Evolutionary conservation across 2,797 vertebrate species (phyloP).

Genomic region (Helicolenus hilgendorfi): DNA sequence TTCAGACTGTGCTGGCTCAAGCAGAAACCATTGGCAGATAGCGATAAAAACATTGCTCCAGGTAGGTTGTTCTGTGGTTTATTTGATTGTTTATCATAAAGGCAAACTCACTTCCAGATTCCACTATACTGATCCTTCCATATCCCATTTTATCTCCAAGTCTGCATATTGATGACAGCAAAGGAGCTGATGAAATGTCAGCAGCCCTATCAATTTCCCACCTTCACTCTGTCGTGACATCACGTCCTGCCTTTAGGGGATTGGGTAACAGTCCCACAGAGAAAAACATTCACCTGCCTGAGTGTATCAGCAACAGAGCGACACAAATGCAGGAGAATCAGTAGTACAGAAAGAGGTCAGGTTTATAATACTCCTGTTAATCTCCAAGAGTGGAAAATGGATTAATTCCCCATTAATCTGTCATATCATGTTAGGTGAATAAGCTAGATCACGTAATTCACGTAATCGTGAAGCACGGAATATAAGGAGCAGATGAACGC

Average conservation of each 20-base stretch:
- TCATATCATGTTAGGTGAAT: too few relatives aligned
- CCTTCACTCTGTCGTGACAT: slow-evolving; percentile 40
- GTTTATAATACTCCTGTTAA: too few relatives aligned
- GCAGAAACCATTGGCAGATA: neutral
- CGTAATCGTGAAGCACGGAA: too few relatives aligned
- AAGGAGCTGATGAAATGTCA: slow-evolving; percentile 23
- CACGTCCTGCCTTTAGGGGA: slow-evolving; percentile 12
- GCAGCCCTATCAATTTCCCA: slow-evolving; percentile 43
- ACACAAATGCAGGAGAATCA: neutral
- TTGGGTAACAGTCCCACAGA: slow-evolving; percentile 21
- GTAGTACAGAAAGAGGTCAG: too few relatives aligned
- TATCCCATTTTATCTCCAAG: neutral
- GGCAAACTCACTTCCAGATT: neutral
- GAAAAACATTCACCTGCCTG: slow-evolving; percentile 24
- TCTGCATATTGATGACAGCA: neutral
- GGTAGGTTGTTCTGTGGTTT: too few relatives aligned
- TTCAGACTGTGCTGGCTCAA: neutral
- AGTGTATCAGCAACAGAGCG: neutral
- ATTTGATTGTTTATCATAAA: neutral
- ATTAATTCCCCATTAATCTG: too few relatives aligned
- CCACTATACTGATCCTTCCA: neutral
- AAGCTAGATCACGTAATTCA: too few relatives aligned
- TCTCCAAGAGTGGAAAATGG: too few relatives aligned
- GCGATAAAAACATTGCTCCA: neutral
- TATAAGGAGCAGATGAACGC: too few relatives aligned